phyloP scores from a whole-genome alignment of 2,797 vertebrate genomes.

The Pristis pectinata region DNA sequence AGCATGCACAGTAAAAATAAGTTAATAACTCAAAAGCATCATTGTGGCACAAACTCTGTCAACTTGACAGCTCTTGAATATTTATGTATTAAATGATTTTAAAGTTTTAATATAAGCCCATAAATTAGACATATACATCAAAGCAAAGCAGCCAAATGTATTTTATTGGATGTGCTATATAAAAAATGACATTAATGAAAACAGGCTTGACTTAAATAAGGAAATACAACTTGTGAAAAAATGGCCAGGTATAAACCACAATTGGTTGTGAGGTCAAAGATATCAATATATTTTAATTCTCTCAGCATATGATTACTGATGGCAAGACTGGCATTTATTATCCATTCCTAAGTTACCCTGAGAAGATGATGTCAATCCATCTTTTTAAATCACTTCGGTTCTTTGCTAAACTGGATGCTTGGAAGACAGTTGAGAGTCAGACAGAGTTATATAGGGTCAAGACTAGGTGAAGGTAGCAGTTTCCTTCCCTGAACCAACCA shows the following conservation, averaged over 20 bases:
- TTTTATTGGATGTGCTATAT: not conserved
- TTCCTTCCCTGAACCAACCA: not conserved
- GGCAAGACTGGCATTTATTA: not conserved
- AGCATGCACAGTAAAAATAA: not conserved
- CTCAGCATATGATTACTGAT: not conserved
- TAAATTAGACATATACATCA: not conserved
- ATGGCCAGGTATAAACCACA: not conserved
- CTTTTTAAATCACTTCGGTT: not conserved
- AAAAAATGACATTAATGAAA: not conserved
- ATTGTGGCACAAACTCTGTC: not conserved
- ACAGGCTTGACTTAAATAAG: not conserved
- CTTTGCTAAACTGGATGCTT: not conserved
- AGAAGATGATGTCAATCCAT: too few species aligned
- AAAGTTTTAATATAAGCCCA: not conserved
- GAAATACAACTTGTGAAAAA: not conserved
- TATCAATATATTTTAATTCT: not conserved
- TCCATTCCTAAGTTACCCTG: not conserved
- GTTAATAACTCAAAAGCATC: not conserved
- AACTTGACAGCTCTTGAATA: not conserved
- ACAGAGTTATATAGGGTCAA: not conserved
- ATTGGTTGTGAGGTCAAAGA: not conserved
- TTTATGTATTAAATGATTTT: constrained; percentile 1
- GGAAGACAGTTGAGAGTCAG: not conserved
- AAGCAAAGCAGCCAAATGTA: not conserved
- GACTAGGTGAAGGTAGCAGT: not conserved